A percentile compares a stretch with the other conserved stretches of the same genome.
Conservation (phyloP, 2,888 invertebrate genomes). For the Hybos culiciformis region DNA sequence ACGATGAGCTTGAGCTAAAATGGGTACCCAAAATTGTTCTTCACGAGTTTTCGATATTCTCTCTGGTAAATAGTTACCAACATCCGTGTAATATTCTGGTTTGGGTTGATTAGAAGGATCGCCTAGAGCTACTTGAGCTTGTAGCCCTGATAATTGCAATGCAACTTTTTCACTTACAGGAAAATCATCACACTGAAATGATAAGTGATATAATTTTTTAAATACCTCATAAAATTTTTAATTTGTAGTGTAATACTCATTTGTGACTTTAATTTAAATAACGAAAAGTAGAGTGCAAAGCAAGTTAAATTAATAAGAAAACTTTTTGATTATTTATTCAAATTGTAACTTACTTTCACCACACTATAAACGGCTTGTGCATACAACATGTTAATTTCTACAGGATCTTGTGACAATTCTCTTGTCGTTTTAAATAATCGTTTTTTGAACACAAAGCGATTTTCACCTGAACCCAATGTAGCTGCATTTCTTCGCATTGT, state of each 20-base stretch:
- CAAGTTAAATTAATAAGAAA: background rate
- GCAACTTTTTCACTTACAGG: slow-evolving; percentile 91
- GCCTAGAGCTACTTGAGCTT: slow-evolving; percentile 87
- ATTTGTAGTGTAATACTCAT: slow-evolving; percentile 6
- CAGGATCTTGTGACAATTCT: slow-evolving; percentile 86
- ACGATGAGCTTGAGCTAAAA: slow-evolving; percentile 73
- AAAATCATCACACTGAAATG: slow-evolving; percentile 71
- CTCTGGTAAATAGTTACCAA: slow-evolving; percentile 81
- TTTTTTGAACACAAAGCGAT: slow-evolving; percentile 83
- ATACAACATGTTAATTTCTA: slow-evolving; percentile 85
- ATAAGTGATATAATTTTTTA: slow-evolving; percentile 16
- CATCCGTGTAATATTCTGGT: slow-evolving; percentile 76
- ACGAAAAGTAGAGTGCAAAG: background rate
- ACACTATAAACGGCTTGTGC: slow-evolving; percentile 92
- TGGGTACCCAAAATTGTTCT: slow-evolving; percentile 75
- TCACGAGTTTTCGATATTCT: slow-evolving; percentile 64
- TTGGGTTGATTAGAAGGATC: slow-evolving; percentile 61
- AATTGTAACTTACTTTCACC: slow-evolving; percentile 55
- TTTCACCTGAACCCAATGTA: slow-evolving; percentile 69
- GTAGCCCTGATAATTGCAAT: slow-evolving; percentile 82
- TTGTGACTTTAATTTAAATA: slow-evolving; percentile 4
- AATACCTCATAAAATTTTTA: slow-evolving; percentile 2
- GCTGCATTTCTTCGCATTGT: slow-evolving; percentile 47
- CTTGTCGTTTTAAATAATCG: slow-evolving; percentile 76
- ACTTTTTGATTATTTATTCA: background rate